Conservation (phyloP, 2,888 invertebrate species). For the Amphimallon solstitiale region DNA sequence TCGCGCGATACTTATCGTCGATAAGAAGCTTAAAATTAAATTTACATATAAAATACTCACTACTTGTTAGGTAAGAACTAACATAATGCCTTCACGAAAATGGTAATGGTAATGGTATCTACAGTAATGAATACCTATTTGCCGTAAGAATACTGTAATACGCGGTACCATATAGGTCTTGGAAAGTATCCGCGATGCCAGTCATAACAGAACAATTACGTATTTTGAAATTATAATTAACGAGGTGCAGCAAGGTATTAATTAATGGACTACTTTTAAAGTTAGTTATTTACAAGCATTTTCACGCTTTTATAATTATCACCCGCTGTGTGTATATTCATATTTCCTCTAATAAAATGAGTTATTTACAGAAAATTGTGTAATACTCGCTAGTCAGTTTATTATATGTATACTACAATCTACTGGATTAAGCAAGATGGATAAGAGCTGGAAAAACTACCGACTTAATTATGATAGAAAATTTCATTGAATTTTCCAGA, state of each 20-base stretch:
- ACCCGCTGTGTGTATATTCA: constrained; percentile 8
- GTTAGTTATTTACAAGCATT: background rate
- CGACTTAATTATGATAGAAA: too few relatives aligned
- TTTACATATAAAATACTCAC: constrained; percentile 10
- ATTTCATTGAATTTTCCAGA: too few relatives aligned
- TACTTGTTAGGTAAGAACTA: constrained; percentile 14
- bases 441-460: too few relatives aligned
- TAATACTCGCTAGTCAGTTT: background rate
- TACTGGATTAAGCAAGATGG: too few relatives aligned
- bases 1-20: constrained; percentile 6
- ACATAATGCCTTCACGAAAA: constrained; percentile 15
- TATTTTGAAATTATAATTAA: constrained; percentile 15
- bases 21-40: constrained; percentile 31
- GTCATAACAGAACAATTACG: background rate
- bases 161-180: background rate
- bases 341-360: background rate
- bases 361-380: background rate
- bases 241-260: constrained; percentile 2
- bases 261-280: constrained; percentile 13
- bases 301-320: constrained; percentile 7
- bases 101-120: background rate
- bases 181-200: background rate
- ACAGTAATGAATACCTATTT: too few relatives aligned
- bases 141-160: too few relatives aligned
- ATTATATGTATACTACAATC: too few relatives aligned